phyloP scores from a whole-genome alignment of 2,888 invertebrate species.

The Polyploca ridens region DNA sequence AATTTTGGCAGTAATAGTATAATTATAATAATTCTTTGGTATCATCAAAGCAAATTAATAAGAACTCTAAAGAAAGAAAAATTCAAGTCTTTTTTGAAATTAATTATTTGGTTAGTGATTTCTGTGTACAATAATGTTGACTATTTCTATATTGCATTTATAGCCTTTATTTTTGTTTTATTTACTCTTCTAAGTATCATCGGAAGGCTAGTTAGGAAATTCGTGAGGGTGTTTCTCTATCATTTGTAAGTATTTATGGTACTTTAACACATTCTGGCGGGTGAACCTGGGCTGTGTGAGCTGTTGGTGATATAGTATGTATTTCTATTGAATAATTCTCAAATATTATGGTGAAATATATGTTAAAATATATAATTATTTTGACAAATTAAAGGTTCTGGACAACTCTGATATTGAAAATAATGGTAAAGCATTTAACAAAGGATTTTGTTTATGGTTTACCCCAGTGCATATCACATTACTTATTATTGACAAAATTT shows the following conservation, averaged over 20 bases:
- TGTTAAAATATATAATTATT: slow-evolving; percentile 34
- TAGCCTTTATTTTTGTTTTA: slow-evolving; percentile 31
- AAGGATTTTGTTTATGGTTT: neutral
- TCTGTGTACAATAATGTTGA: slow-evolving; percentile 10
- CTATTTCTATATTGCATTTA: slow-evolving; percentile 15
- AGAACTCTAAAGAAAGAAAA: too few relatives aligned
- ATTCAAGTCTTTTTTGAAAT: neutral
- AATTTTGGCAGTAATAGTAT: neutral
- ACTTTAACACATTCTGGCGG: slow-evolving; percentile 58
- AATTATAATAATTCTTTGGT: neutral
- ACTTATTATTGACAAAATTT: neutral
- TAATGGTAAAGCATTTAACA: neutral
- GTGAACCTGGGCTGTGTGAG: slow-evolving; percentile 66
- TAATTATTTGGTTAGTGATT: neutral
- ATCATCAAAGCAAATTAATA: neutral
- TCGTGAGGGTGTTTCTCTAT: slow-evolving; percentile 69
- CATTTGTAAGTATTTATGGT: slow-evolving; percentile 75
- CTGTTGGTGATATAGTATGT: slow-evolving; percentile 82
- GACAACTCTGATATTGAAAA: neutral
- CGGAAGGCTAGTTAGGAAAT: slow-evolving; percentile 53
- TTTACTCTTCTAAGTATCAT: slow-evolving; percentile 32
- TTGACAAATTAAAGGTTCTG: neutral
- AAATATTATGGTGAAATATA: slow-evolving; percentile 49
- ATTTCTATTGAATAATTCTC: slow-evolving; percentile 67
- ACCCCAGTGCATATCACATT: neutral